These are phyloP conservation scores for Eleutherodactylus coqui DNA, from an alignment of 2,797 vertebrate species.

Conservation along the genomic window DNA sequence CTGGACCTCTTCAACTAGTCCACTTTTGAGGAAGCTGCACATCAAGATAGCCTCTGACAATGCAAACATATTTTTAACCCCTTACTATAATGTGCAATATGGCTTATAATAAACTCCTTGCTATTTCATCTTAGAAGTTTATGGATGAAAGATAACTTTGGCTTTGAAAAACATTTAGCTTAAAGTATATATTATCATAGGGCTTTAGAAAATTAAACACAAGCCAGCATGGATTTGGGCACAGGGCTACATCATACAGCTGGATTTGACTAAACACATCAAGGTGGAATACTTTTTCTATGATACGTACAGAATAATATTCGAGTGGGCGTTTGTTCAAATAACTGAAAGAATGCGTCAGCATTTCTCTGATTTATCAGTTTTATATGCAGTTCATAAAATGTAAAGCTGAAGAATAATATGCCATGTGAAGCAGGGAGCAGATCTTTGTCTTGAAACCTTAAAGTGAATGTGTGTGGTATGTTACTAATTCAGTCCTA, in stretches of 20 bases:
- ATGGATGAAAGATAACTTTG: not conserved
- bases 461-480: conserved; percentile 30
- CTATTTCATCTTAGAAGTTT: not conserved
- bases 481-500: conserved; percentile 52
- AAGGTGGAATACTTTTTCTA: conserved; percentile 1
- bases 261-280: conserved; percentile 1
- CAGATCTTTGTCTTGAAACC: not conserved
- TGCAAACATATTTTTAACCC: no score
- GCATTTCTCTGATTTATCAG: not conserved
- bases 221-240: not conserved
- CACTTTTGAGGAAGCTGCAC: no score
- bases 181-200: not conserved
- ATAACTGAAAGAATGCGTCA: not conserved
- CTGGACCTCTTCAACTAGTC: no score
- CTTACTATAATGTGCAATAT: not conserved
- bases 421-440: not conserved
- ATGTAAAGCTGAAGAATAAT: not conserved
- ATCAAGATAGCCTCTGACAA: no score
- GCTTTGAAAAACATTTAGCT: not conserved
- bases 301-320: not conserved
- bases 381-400: not conserved
- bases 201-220: not conserved
- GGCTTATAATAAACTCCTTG: not conserved
- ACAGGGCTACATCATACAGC: not conserved
- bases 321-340: not conserved